Percentiles rank a stretch among this genome's conserved stretches.
Conservation (phyloP, 2,113 vertebrate genomes). For the Rallus limicola region DNA sequence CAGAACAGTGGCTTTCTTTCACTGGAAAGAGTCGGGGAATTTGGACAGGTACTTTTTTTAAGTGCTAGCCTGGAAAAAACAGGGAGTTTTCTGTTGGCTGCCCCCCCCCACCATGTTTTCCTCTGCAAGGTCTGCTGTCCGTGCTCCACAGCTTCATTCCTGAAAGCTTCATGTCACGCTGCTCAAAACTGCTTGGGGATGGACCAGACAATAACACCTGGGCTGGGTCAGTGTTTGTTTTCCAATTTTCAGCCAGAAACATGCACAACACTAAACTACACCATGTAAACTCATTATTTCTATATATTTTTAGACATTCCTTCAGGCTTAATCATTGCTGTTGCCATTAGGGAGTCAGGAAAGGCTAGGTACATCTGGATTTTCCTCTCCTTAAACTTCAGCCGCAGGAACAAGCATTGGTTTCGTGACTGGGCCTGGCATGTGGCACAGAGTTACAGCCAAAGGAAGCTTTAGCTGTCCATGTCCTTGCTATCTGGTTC, state of each 20-base stretch:
- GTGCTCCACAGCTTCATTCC: not conserved
- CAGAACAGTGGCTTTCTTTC: not conserved
- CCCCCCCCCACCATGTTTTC: not conserved
- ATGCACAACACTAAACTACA: not conserved
- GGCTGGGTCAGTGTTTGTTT: not conserved
- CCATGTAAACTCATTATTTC: not conserved
- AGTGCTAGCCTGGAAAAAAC: not conserved
- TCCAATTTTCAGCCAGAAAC: not conserved
- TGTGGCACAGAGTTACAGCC: not conserved
- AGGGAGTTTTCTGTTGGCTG: not conserved
- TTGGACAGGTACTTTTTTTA: not conserved
- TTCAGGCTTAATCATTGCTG: not conserved
- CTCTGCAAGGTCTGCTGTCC: not conserved
- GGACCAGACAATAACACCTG: not conserved
- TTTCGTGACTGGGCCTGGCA: not conserved
- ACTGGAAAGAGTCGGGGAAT: not conserved
- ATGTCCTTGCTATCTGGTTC: not conserved
- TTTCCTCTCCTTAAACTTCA: constrained; percentile 4
- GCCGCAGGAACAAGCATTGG: not conserved
- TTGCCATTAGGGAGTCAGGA: not conserved
- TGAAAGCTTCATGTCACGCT: not conserved
- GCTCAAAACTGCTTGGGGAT: not conserved
- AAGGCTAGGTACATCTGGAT: not conserved
- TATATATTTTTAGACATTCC: not conserved
- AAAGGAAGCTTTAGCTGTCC: not conserved